Evolutionary conservation across 2,888 invertebrate species (phyloP), one percentile per base, ranked within the genome.

Genomic region (Apeira syringaria): DNA sequence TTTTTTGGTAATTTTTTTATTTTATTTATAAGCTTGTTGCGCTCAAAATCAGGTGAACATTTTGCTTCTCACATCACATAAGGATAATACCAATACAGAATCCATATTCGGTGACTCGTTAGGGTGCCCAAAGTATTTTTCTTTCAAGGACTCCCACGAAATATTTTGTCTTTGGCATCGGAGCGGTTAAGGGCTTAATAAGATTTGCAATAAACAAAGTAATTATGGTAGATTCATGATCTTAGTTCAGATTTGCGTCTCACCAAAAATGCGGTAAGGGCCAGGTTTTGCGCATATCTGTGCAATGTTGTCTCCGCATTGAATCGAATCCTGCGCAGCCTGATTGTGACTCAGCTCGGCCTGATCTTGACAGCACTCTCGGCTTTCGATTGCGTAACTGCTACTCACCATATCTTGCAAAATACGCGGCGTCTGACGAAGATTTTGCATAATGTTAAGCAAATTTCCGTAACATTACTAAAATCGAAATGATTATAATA

Each of bases 341-440:
- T 40, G 48, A 53, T 47, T 38, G 48, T 56, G 55, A 56, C 40
- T 56, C 55, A 56, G 24, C 27, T 17, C 29, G 6, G 9, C 12
- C 17, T n/a, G 24, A 40, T 46, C 47, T 50, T 50, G 46, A 43
- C 46, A 41, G 37, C 39, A 47, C 44, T 47, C 48, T 47, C 47
- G 36, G 25, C 18, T 43, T 31, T 45, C 36, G 36, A 18, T 50
- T 56, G 48, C 55, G 48, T 53, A 50, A 43, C 40, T 47, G 47
- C 53, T 55, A 55, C 53, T 50, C 55, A 55, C 25, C n/a, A n/a
- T 37, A 12, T 22, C 22, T 51, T 52, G 22, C 42, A 15, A 39
- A 40, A 32, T 31, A 35, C 26, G 18, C 5, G 9, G 0, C 9
- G 15, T 7, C 13, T 9, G 18, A 15, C 15, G 15, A 15, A 15